Evolutionary conservation across 2,797 vertebrate genomes (phyloP).

Genomic region (Astyanax mexicanus): DNA sequence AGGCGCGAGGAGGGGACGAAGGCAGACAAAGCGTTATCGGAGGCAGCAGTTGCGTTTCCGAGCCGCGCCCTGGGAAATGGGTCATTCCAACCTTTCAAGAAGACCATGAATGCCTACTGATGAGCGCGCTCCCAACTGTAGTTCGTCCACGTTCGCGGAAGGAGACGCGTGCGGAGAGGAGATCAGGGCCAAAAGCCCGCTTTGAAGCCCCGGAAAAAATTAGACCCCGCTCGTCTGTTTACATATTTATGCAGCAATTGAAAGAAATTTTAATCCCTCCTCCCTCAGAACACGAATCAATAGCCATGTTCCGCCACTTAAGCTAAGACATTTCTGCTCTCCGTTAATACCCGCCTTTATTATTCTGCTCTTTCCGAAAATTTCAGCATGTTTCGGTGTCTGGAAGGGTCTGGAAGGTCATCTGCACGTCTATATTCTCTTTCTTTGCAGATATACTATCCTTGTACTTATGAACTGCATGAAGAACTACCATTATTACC

Average conservation of each 20-base stretch:
- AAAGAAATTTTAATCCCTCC: constrained; percentile 61
- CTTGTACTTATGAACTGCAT: too few relatives aligned
- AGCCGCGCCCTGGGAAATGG: constrained; percentile 64
- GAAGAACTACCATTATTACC: too few relatives aligned
- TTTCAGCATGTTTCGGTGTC: constrained; percentile 20
- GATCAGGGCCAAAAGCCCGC: constrained; percentile 47
- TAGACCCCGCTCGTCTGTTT: constrained; percentile 67
- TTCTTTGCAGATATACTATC: too few relatives aligned
- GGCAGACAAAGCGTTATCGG: constrained; percentile 68
- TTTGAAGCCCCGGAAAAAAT: constrained; percentile 68
- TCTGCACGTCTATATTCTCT: background rate
- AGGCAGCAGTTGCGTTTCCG: constrained; percentile 67
- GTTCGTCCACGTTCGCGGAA: constrained; percentile 27
- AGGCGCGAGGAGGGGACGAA: constrained; percentile 64
- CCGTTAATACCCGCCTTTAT: constrained; percentile 6
- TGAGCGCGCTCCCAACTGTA: constrained; percentile 53
- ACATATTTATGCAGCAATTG: constrained; percentile 67
- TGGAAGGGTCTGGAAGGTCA: constrained; percentile 14
- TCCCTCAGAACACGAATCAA: constrained; percentile 67
- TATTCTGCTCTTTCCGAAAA: background rate
- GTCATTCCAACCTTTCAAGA: constrained; percentile 62
- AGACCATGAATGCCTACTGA: constrained; percentile 66
- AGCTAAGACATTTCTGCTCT: constrained; percentile 58
- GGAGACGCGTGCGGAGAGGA: constrained; percentile 61
- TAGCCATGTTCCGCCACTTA: constrained; percentile 61